Conservation (phyloP, 2,888 invertebrate genomes). For the Meghimatium bilineatum region DNA sequence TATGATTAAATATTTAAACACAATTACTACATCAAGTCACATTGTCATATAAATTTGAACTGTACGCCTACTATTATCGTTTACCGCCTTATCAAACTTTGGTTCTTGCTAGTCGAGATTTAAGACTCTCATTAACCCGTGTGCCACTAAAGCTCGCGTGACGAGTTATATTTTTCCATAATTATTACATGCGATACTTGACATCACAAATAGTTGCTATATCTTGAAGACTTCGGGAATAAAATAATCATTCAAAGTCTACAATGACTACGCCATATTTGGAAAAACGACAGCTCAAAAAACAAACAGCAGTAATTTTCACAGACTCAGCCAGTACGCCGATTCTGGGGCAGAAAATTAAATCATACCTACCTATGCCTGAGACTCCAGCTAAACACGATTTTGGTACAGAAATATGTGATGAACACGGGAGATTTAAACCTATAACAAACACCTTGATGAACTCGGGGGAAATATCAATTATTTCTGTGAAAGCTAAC, state of each 20-base stretch:
- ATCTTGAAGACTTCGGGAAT: too few relatives aligned
- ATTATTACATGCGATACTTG: too few relatives aligned
- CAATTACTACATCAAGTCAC: too few relatives aligned
- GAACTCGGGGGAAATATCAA: neutral
- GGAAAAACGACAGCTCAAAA: slow-evolving; percentile 17
- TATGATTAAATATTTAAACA: too few relatives aligned
- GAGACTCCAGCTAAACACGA: neutral
- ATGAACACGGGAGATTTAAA: neutral
- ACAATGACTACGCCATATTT: neutral
- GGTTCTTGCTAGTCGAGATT: too few relatives aligned
- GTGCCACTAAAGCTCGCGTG: too few relatives aligned
- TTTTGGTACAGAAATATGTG: neutral
- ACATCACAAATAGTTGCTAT: too few relatives aligned
- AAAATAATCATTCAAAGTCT: neutral
- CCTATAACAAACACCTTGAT: neutral
- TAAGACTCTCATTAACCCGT: too few relatives aligned
- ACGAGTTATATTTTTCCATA: too few relatives aligned
- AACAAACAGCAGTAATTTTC: slow-evolving; percentile 5
- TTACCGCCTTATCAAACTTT: too few relatives aligned
- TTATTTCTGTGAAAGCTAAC: neutral
- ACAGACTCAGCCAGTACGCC: neutral
- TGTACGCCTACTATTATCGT: too few relatives aligned
- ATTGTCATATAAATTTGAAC: too few relatives aligned
- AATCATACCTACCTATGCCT: neutral
- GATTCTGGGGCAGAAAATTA: neutral